Base-by-base conservation (phyloP, 2,888 invertebrate species). In the Alviniconcha strummeri region DNA sequence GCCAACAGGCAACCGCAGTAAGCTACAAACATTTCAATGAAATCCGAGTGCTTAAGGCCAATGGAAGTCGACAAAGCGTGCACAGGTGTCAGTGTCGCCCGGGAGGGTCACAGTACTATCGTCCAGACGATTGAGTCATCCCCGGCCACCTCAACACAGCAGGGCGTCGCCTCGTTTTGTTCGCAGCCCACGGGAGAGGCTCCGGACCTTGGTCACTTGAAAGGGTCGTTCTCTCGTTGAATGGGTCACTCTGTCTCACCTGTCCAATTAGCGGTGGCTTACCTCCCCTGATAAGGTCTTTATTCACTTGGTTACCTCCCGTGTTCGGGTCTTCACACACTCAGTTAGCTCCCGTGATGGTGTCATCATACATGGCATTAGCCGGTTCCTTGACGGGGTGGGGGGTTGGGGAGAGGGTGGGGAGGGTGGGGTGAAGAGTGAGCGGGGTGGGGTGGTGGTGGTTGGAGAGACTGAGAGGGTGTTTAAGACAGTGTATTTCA, bases 191-290 rank as follows among this genome's bases (percentile, higher is more conserved):
- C 9, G 7, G 17, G 9, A 7, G n/a, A 19, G 9, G 13, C 11
- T 52, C 36, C 13, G 13, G 13, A 11, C 15, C 9, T 13, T 15
- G 7, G n/a, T 11, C 52, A 9, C 13, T 19, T 15, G n/a, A 5
- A 19, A 19, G 6, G 5, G 19, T 71, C n/a, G 5, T 19, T 71
- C 9, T 6, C n/a, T 17, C 17, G 13, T 72, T 9, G 8, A n/a
- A 9, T 36, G 15, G 9, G 15, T 72, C 74, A 11, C 74, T 54
- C 54, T 74, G 54, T 54, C 74, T 36, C 36, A n/a, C 72, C 69
- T n/a, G 15, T 69, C 69, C 69, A 69, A 69, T 69, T 69, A 69
- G 69, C n/a, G 69, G 69, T 69, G 69, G 69, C 69, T 69, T 69
- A 69, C 69, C 69, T 69, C 69, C 69, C 69, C n/a, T 69, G 69